Percentiles rank a stretch among this genome's conserved stretches.
phyloP scores from a whole-genome alignment of 2,113 vertebrate species.

The Cryptotis parvus region DNA sequence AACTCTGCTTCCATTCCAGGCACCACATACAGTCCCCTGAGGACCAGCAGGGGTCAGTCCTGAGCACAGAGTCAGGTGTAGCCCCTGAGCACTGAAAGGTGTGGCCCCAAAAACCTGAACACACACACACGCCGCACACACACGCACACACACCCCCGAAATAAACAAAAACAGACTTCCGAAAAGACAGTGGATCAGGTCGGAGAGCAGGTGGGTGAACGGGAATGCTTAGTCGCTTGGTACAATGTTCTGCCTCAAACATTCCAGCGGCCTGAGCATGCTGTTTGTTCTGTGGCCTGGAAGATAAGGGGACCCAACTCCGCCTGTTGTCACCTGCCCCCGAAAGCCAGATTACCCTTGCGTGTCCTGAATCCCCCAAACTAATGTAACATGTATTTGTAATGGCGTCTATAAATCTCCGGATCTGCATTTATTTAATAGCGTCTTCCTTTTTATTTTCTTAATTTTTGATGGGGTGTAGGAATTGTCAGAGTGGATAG shows the following conservation, averaged over 20 bases:
- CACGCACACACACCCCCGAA: too few relatives aligned
- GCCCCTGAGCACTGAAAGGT: too few relatives aligned
- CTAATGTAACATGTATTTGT: neutral
- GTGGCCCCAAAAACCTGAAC: too few relatives aligned
- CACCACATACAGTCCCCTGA: too few relatives aligned
- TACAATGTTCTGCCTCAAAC: neutral
- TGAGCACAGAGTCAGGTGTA: too few relatives aligned
- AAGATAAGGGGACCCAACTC: neutral
- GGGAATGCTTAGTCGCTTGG: neutral
- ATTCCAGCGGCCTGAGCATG: neutral
- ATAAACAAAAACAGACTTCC: conserved; percentile 2
- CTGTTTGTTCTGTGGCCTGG: neutral
- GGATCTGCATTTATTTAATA: conserved; percentile 23
- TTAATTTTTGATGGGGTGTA: neutral
- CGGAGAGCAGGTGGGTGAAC: neutral
- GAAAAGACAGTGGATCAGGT: neutral
- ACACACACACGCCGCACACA: too few relatives aligned
- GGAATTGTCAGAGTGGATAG: conserved; percentile 35
- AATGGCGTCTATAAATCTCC: neutral
- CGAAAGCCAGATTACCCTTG: neutral
- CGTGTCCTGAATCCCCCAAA: neutral
- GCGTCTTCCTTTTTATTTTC: neutral
- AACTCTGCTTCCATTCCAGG: too few relatives aligned
- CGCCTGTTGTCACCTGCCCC: neutral
- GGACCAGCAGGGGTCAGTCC: too few relatives aligned